Conservation (phyloP, 2,888 invertebrate genomes). For the Polia nebulosa region DNA sequence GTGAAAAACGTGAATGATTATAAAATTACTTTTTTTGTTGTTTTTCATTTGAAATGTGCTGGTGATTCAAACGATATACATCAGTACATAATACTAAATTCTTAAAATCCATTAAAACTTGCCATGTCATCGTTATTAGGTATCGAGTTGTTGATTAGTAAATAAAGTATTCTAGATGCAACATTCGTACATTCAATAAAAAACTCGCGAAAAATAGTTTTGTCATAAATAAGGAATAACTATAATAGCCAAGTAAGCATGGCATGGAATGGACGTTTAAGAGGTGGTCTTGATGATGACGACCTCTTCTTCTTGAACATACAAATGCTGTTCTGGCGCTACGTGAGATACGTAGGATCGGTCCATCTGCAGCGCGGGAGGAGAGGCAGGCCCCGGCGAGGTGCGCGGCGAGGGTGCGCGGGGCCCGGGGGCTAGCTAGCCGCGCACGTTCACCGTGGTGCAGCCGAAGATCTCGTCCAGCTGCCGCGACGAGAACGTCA, state of each 20-base stretch:
- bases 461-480: slow-evolving; percentile 92
- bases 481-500: slow-evolving; percentile 92
- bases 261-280: slow-evolving; percentile 62
- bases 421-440: slow-evolving; percentile 88
- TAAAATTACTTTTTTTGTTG: slow-evolving; percentile 76
- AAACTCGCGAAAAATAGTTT: slow-evolving; percentile 62
- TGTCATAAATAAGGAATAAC: slow-evolving; percentile 57
- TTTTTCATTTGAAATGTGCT: slow-evolving; percentile 81
- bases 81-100: slow-evolving; percentile 59
- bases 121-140: slow-evolving; percentile 78
- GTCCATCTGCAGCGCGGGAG: slow-evolving; percentile 82
- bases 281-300: slow-evolving; percentile 82
- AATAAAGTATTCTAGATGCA: slow-evolving; percentile 56
- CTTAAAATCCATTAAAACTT: slow-evolving; percentile 81
- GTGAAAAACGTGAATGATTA: slow-evolving; percentile 75
- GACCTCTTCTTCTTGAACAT: slow-evolving; percentile 86
- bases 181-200: slow-evolving; percentile 69
- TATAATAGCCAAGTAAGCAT: slow-evolving; percentile 37
- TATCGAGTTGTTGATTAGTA: slow-evolving; percentile 60
- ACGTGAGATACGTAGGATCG: slow-evolving; percentile 81
- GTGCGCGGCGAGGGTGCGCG: slow-evolving; percentile 81
- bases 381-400: slow-evolving; percentile 83
- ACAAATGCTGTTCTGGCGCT: slow-evolving; percentile 83
- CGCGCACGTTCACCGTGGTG: slow-evolving; percentile 89
- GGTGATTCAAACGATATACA: slow-evolving; percentile 73